A percentile compares a stretch with the other conserved stretches of the same genome.
Evolutionary conservation across 2,113 vertebrate species (phyloP).

Genomic region (Hiodon alosoides): DNA sequence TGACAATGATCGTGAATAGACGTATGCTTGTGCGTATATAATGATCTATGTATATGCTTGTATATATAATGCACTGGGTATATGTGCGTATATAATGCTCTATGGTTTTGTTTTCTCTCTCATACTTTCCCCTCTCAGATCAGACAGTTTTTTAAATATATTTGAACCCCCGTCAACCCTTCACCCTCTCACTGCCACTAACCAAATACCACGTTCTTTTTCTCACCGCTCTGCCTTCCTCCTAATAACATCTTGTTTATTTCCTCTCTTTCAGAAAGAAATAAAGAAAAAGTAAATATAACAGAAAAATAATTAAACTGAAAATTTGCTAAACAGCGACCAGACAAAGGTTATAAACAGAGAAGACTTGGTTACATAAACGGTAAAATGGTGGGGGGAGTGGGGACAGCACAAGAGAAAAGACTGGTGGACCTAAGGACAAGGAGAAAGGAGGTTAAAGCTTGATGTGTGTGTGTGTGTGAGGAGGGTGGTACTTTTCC

Average conservation of each 20-base stretch:
- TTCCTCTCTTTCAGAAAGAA: conserved; percentile 53
- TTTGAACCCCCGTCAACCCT: conserved; percentile 34
- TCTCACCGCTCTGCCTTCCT: conserved; percentile 13
- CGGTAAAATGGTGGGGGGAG: neutral
- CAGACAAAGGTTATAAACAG: conserved; percentile 38
- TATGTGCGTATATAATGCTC: conserved; percentile 13
- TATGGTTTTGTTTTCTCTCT: conserved; percentile 57
- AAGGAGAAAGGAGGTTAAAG: too few relatives aligned
- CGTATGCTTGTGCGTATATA: neutral
- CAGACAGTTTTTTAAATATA: conserved; percentile 43
- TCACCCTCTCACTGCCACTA: conserved; percentile 39
- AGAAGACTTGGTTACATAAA: conserved; percentile 41
- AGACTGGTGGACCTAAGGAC: too few relatives aligned
- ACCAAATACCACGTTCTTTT: conserved; percentile 13
- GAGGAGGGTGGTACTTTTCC: too few relatives aligned
- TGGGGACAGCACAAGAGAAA: neutral
- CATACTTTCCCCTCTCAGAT: conserved; percentile 52
- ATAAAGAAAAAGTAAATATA: conserved; percentile 38
- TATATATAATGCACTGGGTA: conserved; percentile 7
- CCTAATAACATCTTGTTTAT: conserved; percentile 37
- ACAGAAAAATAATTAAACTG: conserved; percentile 33
- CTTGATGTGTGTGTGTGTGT: too few relatives aligned
- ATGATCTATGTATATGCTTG: neutral
- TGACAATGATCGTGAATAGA: neutral
- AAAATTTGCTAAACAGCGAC: conserved; percentile 30